Evolutionary conservation across 2,113 vertebrate species (phyloP).

Genomic region (Amblyopsis rosae): DNA sequence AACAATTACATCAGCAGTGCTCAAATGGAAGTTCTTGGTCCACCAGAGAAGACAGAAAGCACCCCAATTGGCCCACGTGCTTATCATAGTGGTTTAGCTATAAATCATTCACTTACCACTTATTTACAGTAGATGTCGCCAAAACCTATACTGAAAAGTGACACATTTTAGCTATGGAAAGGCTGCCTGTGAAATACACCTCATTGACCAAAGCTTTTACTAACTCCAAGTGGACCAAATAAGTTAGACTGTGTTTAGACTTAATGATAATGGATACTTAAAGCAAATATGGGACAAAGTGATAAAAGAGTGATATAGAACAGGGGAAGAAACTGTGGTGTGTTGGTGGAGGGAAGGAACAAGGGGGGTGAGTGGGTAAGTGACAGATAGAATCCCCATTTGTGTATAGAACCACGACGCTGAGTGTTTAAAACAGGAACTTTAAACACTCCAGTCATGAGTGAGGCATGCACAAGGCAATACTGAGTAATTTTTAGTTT

Average conservation of each 20-base stretch:
- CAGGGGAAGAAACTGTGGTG: not conserved
- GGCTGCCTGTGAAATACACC: too few relatives aligned
- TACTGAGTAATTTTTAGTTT: not conserved
- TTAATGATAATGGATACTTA: not conserved
- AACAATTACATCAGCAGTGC: too few relatives aligned
- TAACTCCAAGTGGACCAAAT: not conserved
- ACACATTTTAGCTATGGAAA: not conserved
- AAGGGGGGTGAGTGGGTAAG: not conserved
- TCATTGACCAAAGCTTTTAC: not conserved
- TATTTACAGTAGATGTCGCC: too few relatives aligned
- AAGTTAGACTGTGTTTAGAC: not conserved
- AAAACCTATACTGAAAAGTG: too few relatives aligned
- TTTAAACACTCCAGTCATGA: slow-evolving; percentile 13
- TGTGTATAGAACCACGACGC: slow-evolving; percentile 10
- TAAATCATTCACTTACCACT: too few relatives aligned
- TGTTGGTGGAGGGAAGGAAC: too few relatives aligned
- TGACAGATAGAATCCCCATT: not conserved
- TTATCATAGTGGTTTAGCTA: too few relatives aligned
- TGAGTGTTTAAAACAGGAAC: slow-evolving; percentile 4
- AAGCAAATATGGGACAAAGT: not conserved
- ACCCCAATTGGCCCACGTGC: too few relatives aligned
- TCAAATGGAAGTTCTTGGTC: too few relatives aligned
- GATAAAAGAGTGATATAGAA: not conserved
- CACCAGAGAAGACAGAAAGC: too few relatives aligned
- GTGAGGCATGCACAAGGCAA: slow-evolving; percentile 1